Evolutionary conservation across 2,888 invertebrate species (phyloP).

Genomic region (Lacanobia wlatinum): DNA sequence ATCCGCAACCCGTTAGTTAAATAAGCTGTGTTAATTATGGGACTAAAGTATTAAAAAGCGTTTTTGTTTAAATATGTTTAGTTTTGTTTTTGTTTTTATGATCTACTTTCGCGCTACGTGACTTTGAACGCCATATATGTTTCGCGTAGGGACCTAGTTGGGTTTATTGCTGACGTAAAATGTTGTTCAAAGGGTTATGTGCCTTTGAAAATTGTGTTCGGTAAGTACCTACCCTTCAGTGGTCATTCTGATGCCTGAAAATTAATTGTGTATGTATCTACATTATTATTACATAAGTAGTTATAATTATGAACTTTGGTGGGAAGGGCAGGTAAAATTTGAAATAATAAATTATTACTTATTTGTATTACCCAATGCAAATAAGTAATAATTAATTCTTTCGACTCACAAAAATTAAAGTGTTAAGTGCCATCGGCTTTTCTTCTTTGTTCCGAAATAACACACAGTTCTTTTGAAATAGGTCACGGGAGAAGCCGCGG

Average conservation of each 20-base stretch:
- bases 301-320: too few species aligned
- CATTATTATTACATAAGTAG: too few species aligned
- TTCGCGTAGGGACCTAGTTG: background rate
- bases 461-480: too few species aligned
- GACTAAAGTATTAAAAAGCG: constrained; percentile 49
- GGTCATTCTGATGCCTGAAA: background rate
- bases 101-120: constrained; percentile 6
- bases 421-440: too few species aligned
- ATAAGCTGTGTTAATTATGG: constrained; percentile 49
- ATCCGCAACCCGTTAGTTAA: constrained; percentile 38
- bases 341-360: too few species aligned
- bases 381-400: too few species aligned
- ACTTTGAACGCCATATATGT: background rate
- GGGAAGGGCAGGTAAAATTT: too few species aligned
- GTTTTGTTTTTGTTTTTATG: constrained; percentile 28
- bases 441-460: too few species aligned
- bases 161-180: constrained; percentile 11
- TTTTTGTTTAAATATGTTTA: constrained; percentile 34
- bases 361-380: too few species aligned
- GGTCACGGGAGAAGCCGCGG: too few species aligned
- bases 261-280: too few species aligned
- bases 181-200: background rate
- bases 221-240: background rate
- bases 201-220: background rate
- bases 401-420: too few species aligned